Evolutionary conservation across 2,113 vertebrate genomes (phyloP).

Genomic region (Rhipidura dahli): DNA sequence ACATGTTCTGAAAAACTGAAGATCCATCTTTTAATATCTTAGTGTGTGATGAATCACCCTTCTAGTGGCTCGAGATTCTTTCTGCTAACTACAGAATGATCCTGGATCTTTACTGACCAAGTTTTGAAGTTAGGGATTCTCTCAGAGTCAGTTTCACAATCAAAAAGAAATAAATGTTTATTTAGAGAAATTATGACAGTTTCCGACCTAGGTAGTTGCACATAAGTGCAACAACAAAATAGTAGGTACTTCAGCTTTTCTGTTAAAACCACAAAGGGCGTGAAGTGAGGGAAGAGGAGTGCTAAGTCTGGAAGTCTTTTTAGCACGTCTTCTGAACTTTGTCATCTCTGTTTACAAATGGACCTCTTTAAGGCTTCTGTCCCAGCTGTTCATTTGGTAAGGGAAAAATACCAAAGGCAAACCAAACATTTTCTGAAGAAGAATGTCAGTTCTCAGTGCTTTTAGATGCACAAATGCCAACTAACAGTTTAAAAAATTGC

Average conservation of each 20-base stretch:
- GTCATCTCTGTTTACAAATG: fast-evolving
- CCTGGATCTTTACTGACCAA: not conserved
- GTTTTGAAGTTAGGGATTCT: not conserved
- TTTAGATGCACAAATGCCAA: not conserved
- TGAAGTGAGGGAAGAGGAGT: not conserved
- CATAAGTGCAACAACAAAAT: not conserved
- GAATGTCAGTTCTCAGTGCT: not conserved
- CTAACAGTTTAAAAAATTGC: not conserved
- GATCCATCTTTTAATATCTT: not conserved
- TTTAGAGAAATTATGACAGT: not conserved
- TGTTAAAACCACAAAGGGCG: not conserved
- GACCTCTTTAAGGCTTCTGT: not conserved
- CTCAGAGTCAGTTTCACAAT: not conserved
- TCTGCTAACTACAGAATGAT: not conserved
- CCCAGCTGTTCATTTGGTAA: not conserved
- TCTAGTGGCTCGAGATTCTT: not conserved
- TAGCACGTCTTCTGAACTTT: not conserved
- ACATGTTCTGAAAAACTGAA: not conserved
- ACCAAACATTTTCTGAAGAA: not conserved
- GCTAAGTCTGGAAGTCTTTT: not conserved
- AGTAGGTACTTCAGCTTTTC: not conserved
- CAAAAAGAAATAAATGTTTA: not conserved
- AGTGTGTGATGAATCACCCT: not conserved
- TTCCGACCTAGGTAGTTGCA: not conserved
- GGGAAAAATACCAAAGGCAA: not conserved